These are phyloP conservation scores for Pomatorhinus ruficollis DNA, from an alignment of 2,113 vertebrate genomes.

Conservation along the genomic window DNA sequence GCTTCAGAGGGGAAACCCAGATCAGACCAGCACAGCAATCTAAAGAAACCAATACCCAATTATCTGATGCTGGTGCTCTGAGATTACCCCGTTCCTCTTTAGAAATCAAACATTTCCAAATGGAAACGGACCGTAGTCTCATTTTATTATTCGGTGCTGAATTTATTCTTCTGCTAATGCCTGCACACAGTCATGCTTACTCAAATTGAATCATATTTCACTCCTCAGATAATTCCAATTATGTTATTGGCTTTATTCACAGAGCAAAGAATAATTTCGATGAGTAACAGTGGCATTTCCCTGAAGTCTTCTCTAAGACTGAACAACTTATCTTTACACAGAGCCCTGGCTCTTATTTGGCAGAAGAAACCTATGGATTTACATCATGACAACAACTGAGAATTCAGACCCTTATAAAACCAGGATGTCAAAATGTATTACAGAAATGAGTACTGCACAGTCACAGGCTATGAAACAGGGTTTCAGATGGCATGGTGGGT, in stretches of 20 bases:
- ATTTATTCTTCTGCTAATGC: not conserved
- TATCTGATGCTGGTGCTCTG: not conserved
- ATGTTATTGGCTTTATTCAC: not conserved
- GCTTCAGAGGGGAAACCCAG: not conserved
- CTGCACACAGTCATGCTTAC: not conserved
- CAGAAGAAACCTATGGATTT: not conserved
- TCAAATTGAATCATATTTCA: not conserved
- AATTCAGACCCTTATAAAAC: not conserved
- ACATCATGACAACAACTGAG: not conserved
- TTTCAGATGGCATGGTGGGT: not conserved
- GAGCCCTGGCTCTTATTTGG: not conserved
- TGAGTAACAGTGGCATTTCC: not conserved
- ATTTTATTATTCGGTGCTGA: not conserved
- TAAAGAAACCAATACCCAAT: accelerated
- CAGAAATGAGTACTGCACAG: not conserved
- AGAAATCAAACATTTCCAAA: not conserved
- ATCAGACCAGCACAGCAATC: accelerated
- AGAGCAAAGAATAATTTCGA: not conserved
- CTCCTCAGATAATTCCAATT: not conserved
- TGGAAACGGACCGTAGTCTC: not conserved
- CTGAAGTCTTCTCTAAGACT: not conserved
- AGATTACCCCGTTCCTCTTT: not conserved
- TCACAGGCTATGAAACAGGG: not conserved
- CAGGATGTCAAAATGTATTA: not conserved
- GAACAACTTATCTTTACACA: not conserved